These are phyloP conservation scores for Mactromeris polynyma DNA, from an alignment of 2,888 invertebrate species.

Conservation along the genomic window DNA sequence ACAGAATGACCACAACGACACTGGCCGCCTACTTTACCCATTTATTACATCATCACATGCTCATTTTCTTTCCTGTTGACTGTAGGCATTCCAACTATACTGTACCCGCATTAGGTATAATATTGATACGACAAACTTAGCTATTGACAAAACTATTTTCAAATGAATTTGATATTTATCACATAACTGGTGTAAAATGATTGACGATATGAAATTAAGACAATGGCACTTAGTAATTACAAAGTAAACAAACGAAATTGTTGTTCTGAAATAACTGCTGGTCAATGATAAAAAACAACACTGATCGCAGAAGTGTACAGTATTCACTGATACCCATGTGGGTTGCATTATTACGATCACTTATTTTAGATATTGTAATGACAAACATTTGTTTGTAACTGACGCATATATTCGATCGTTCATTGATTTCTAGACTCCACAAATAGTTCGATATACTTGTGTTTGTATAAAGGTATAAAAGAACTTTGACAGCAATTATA, in stretches of 20 bases:
- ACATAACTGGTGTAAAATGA: neutral
- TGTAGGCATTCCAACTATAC: too few relatives aligned
- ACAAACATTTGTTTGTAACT: neutral
- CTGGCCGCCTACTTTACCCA: too few relatives aligned
- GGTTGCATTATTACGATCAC: neutral
- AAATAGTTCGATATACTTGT: neutral
- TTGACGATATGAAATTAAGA: neutral
- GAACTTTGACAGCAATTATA: too few relatives aligned
- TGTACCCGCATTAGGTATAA: neutral
- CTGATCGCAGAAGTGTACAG: neutral
- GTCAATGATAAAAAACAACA: too few relatives aligned
- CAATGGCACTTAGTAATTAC: neutral
- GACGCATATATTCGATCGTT: neutral
- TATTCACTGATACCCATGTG: neutral
- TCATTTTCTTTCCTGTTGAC: too few relatives aligned
- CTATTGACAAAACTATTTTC: neutral
- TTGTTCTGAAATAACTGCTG: too few relatives aligned
- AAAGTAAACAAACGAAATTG: neutral
- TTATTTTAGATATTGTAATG: neutral
- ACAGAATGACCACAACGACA: too few relatives aligned
- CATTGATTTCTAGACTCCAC: neutral
- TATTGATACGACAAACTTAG: neutral
- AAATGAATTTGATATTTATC: neutral
- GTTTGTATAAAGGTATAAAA: too few relatives aligned
- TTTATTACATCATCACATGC: too few relatives aligned